These are phyloP conservation scores for Pygmarrhopalites habei DNA, from an alignment of 1,140 invertebrate genomes.

Conservation along the genomic window DNA sequence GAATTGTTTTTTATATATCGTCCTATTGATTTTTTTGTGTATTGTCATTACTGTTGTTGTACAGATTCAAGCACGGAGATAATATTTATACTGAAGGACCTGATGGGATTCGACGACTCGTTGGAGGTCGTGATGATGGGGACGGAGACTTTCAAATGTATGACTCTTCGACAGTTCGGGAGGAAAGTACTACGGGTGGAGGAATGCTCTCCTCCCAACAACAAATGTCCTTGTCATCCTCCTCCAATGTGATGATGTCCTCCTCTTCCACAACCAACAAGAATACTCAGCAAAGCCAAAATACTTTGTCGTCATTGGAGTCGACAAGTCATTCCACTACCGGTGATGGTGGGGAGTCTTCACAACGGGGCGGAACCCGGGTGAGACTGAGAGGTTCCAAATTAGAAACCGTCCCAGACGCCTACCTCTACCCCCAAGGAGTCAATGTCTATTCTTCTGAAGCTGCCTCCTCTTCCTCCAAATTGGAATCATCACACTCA, in stretches of 20 bases:
- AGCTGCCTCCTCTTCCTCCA: not conserved
- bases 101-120: too few species aligned
- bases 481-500: too few species aligned
- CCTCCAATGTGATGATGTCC: not conserved
- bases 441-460: not conserved
- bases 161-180: slow-evolving; percentile 6
- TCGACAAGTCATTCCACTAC: not conserved
- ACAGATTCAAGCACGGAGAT: slow-evolving; percentile 25
- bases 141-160: slow-evolving; percentile 1
- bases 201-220: not conserved
- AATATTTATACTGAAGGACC: not conserved
- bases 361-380: not conserved
- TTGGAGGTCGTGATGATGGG: not conserved
- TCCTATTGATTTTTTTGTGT: too few species aligned
- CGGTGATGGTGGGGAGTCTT: not conserved
- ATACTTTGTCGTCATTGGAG: not conserved
- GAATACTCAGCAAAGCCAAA: not conserved
- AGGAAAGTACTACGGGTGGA: not conserved
- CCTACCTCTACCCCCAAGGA: slow-evolving; percentile 28
- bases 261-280: not conserved
- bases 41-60: too few species aligned
- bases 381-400: slow-evolving; percentile 26
- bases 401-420: slow-evolving; percentile 33
- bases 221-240: not conserved
- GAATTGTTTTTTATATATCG: too few species aligned